phyloP scores from a whole-genome alignment of 1,140 invertebrate species.

The Bombus superbus region DNA sequence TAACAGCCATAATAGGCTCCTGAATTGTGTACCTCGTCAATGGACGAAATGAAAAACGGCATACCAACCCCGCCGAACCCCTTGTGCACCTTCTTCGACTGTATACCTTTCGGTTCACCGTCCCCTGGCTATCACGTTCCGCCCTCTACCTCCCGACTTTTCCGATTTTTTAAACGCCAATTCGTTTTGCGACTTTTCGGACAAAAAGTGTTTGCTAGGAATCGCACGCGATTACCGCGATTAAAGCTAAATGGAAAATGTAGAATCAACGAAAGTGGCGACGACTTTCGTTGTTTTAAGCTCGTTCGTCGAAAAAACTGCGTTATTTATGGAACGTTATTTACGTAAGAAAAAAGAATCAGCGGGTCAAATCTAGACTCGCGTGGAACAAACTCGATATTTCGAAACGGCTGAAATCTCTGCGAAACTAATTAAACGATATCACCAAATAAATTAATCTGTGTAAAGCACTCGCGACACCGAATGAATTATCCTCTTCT shows the following conservation, averaged over 20 bases:
- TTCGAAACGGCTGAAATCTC: background rate
- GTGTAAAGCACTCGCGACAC: background rate
- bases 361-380: background rate
- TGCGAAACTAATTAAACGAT: background rate
- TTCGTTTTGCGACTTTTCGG: background rate
- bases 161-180: background rate
- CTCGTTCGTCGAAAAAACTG: too few relatives aligned
- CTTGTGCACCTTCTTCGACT: background rate
- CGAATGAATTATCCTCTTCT: background rate
- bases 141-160: background rate
- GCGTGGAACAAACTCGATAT: too few relatives aligned
- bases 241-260: background rate
- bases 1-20: slow-evolving; percentile 73
- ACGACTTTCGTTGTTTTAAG: background rate
- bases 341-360: background rate
- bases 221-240: background rate
- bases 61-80: background rate
- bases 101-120: background rate
- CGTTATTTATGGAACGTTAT: too few relatives aligned
- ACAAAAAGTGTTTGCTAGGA: background rate
- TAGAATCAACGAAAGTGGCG: background rate
- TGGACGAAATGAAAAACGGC: slow-evolving; percentile 70
- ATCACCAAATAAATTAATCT: background rate
- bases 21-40: slow-evolving; percentile 67
- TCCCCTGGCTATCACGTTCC: too few relatives aligned